Percentiles rank a stretch among this genome's conserved stretches.
Evolutionary conservation across 2,113 vertebrate genomes (phyloP).

Genomic region (Oxyura jamaicensis): DNA sequence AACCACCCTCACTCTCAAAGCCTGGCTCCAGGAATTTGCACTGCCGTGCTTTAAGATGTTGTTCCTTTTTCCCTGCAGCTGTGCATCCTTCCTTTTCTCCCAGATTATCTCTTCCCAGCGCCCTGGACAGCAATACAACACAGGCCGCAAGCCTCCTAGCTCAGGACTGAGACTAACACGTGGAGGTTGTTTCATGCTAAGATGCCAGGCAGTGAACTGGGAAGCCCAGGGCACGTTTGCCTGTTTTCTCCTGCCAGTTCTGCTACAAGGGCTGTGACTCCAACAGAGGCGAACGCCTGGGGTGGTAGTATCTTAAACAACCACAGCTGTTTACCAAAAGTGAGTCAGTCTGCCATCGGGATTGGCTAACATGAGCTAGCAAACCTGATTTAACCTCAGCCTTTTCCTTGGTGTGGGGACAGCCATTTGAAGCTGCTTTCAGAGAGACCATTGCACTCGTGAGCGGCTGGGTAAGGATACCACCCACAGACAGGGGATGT

Average conservation of each 20-base stretch:
- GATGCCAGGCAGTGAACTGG: not conserved
- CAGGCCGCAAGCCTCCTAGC: not conserved
- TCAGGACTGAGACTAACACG: accelerated
- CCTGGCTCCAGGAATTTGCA: not conserved
- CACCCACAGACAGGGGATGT: not conserved
- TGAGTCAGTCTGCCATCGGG: not conserved
- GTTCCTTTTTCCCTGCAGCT: not conserved
- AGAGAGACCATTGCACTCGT: not conserved
- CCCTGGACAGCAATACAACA: not conserved
- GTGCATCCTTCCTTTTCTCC: not conserved
- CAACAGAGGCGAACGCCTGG: not conserved
- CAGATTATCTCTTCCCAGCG: not conserved
- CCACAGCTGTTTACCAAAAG: slow-evolving; percentile 21
- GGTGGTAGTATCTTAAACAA: slow-evolving; percentile 7
- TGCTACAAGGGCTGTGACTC: not conserved
- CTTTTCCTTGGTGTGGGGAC: not conserved
- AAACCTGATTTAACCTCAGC: slow-evolving; percentile 23
- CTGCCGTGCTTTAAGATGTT: not conserved
- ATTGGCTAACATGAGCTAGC: not conserved
- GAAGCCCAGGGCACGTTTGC: not conserved
- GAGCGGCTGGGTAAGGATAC: not conserved
- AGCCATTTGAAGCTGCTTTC: not conserved
- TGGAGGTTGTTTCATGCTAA: not conserved
- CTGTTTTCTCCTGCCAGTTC: not conserved
- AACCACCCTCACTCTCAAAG: not conserved